Percentiles rank a stretch among this genome's conserved stretches.
phyloP scores from a whole-genome alignment of 2,888 invertebrate genomes.

The Ophion ellenae region DNA sequence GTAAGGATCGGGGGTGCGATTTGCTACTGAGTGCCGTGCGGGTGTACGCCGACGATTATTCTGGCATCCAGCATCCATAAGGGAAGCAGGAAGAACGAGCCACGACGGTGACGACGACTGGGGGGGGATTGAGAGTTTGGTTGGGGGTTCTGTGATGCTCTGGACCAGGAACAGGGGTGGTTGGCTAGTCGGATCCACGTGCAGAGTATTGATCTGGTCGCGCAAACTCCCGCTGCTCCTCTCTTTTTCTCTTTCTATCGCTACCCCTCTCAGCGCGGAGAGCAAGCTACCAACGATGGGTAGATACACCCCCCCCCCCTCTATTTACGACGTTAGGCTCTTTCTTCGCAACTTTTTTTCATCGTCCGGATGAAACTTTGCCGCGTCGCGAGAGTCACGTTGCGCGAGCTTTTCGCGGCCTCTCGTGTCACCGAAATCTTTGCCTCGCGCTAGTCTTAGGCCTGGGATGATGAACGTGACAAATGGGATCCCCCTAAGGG shows the following conservation, averaged over 20 bases:
- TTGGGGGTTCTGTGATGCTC: constrained; percentile 55
- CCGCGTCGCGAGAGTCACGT: not conserved
- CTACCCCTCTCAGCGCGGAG: not conserved
- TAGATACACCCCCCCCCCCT: not conserved
- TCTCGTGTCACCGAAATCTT: not conserved
- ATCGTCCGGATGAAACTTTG: not conserved
- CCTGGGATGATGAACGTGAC: not conserved
- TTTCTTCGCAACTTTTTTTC: not conserved
- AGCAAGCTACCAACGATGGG: not conserved
- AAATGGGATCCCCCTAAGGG: not conserved
- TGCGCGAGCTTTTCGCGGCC: not conserved
- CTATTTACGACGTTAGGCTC: not conserved
- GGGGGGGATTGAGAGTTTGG: constrained; percentile 51
- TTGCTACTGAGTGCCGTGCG: constrained; percentile 59
- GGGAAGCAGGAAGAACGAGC: constrained; percentile 60
- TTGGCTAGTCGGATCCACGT: constrained; percentile 76
- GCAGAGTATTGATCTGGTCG: constrained; percentile 81
- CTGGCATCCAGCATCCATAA: constrained; percentile 62
- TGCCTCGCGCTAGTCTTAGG: not conserved
- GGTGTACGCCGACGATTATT: constrained; percentile 53
- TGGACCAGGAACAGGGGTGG: constrained; percentile 68
- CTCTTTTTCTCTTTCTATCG: constrained; percentile 15
- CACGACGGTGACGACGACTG: constrained; percentile 47
- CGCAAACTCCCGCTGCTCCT: constrained; percentile 75
- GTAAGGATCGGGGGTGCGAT: constrained; percentile 54